Base-by-base conservation (phyloP, 2,113 vertebrate genomes). In the Noturus placidus region DNA sequence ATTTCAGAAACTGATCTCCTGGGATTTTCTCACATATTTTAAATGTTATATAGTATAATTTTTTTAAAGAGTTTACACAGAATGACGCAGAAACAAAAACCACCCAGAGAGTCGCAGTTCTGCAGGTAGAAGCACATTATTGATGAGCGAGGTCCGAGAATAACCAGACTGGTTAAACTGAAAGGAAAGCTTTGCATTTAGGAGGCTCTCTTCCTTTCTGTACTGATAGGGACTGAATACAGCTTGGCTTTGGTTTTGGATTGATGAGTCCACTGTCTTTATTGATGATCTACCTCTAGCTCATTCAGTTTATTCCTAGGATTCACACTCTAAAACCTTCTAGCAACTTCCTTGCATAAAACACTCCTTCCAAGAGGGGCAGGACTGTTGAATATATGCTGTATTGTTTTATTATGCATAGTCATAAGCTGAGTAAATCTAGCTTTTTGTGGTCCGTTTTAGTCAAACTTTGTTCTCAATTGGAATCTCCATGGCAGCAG, bases 401-500 rank as follows among this genome's bases (percentile, higher is more conserved):
- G 25, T 13, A 72, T 59, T 72, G 33, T 69, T 69, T 65, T 46
- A 15, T 33, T 70, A 22, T 82, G 46, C 4, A 67, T 25, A 19
- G 5, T 22, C 35, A 14, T 30, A 22, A 30, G 17, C 42, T 22
- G 9, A 54, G 65, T 69, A 70, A 84, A 42, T 15, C 5, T 54
- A 70, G 82, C 46, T 25, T 35, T 57, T 82, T 61, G 15, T 5
- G 7, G 4, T 35, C n/a, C 33, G 50, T 57, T 22, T 59, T 82
- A 25, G 56, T 57, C 22, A 25, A 38, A 38, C 33, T 85, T 57
- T 90, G 80, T 84, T 83, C 83, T 50, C 86, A 9, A 22, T 33
- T 50, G 46, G 56, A 86, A n/a, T 83, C 63, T 88, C 84, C 65
- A 76, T 87, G 70, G 61, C 83, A 79, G 83, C 82, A 13, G 17